Evolutionary conservation across 2,888 invertebrate species (phyloP), one percentile per base, ranked within the genome.

Genomic region (Pediacus dermestoides): DNA sequence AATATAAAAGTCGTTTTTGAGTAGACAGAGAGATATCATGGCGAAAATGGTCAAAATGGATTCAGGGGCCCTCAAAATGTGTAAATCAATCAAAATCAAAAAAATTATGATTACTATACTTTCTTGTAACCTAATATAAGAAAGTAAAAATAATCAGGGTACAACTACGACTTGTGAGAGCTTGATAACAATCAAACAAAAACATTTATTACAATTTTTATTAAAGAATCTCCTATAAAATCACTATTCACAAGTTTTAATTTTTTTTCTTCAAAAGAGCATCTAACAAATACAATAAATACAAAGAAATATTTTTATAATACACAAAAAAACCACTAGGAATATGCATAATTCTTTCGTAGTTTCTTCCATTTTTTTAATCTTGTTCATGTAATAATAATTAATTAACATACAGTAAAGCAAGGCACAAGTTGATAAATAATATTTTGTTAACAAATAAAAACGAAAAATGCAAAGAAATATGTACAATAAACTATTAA

Each of bases 241-340:
- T 57, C 53, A 55, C 52, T 56, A 53, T 54, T 55, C 52, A 55
- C 57, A 57, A 36, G 39, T 48, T 47, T 47, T 55, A 53, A n/a
- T n/a, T n/a, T n/a, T n/a, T n/a, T n/a, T n/a, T n/a, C n/a, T n/a
- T 28, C 11, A 28, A 6, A 9, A 39, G 46, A 50, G 52, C 48
- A 49, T 58, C 59, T 60, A 61, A 53, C 50, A 57, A 56, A 50
- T 50, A 59, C 12, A 28, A 59, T 59, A 59, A 59, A 59, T 59
- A 61, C 57, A 18, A 57, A 52, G 52, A 59, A 59, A 59, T 61
- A 61, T 60, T 59, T 60, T 61, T n/a, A n/a, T n/a, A n/a, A n/a
- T n/a, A 60, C 52, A 58, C 42, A 44, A 51, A 41, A 45, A 25
- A 23, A 9, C 34, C 34, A 42, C 21, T 39, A 40, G n/a, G n/a